Evolutionary conservation across 2,113 vertebrate genomes (phyloP), one percentile per base, ranked within the genome.

Genomic region (Mellivora capensis): DNA sequence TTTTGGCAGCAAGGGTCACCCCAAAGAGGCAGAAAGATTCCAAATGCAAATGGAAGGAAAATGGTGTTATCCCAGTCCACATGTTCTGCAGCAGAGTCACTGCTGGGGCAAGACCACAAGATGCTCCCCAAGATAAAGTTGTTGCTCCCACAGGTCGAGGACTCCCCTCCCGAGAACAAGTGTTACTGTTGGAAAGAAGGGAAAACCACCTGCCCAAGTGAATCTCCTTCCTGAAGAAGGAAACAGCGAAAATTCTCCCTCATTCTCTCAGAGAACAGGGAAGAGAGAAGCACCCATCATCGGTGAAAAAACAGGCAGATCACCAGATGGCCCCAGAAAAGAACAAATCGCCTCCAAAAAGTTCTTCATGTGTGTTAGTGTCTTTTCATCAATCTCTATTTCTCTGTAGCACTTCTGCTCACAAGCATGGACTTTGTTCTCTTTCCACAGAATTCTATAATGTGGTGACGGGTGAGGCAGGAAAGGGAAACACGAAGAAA

Each of bases 1-100:
- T 61, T n/a, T 88, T 37, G 90, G 67, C 25, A 67, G 67, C 97
- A 96, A 97, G 83, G 87, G 62, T 71, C 76, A 96, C 72, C 83
- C 47, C 52, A 90, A 67, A 59, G 20, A 71, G 27, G 74, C 83
- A 89, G 13, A 21, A 97, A 90, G 49, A 61, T 10, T 82, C 25
- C 71, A 86, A 96, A 96, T 8, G 62, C 69, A 96, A 97, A 93
- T 21, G 5, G 18, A 39, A 84, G 86, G 5, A 29, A 82, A 23
- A 86, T 4, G 47, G 61, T 89, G 71, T 23, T 13, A 82, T 11
- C 8, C 62, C 21, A 27, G 0, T 27, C 59, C 64, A 49, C 4
- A 18, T 13, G 7, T 7, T 6, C 54, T 34, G 77, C 27, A 25
- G 27, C 76, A 18, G 6, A 61, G 47, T 23, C 21, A 23, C 59